Conservation (phyloP, 2,113 vertebrate genomes). For the Merops nubicus region DNA sequence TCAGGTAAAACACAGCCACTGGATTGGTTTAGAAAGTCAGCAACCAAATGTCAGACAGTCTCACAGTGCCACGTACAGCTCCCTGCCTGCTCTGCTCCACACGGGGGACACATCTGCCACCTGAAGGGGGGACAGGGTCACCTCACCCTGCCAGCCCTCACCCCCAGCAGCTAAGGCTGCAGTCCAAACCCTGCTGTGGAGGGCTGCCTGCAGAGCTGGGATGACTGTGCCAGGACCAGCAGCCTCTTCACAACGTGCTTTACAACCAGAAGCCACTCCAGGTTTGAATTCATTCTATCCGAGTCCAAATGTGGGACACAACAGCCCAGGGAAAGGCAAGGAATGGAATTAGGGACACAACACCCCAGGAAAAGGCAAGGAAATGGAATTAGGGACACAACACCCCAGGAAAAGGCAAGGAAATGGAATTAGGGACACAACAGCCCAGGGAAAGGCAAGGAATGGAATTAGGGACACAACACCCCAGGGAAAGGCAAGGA, state of each 20-base stretch:
- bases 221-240: rapidly evolving
- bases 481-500: neutral
- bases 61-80: neutral
- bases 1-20: neutral
- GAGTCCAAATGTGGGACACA: neutral
- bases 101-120: neutral
- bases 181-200: neutral
- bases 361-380: too few relatives aligned
- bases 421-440: too few relatives aligned
- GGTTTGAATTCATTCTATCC: neutral
- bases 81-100: neutral
- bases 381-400: too few relatives aligned
- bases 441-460: neutral
- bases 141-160: neutral
- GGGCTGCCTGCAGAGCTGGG: neutral
- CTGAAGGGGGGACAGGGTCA: neutral
- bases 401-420: too few relatives aligned
- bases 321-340: neutral
- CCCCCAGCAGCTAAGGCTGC: too few relatives aligned
- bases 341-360: neutral
- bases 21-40: neutral
- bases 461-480: neutral
- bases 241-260: neutral
- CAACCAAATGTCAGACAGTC: neutral
- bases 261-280: neutral